Evolutionary conservation across 2,888 invertebrate species (phyloP).

Genomic region (Leptarthrus brevirostris): DNA sequence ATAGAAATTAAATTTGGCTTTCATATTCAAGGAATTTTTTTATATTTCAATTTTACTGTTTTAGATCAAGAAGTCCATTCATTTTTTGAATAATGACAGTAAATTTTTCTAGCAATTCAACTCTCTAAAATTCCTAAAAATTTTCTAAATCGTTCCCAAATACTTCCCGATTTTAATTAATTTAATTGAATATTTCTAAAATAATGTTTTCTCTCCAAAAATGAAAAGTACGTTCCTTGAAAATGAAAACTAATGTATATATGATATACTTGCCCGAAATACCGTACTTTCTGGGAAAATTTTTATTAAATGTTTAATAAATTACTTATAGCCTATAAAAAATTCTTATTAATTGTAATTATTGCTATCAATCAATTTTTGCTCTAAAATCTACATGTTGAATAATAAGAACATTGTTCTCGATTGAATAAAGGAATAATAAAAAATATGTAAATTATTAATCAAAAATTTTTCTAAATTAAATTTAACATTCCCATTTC

Average conservation of each 20-base stretch:
- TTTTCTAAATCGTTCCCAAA: neutral
- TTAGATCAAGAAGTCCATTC: neutral
- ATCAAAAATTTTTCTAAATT: neutral
- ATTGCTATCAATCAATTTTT: constrained; percentile 43
- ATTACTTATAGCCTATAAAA: constrained; percentile 45
- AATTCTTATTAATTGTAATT: constrained; percentile 46
- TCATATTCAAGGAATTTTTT: constrained; percentile 5
- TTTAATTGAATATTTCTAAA: neutral
- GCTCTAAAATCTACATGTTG: constrained; percentile 14
- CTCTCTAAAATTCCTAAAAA: constrained; percentile 29
- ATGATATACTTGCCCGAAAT: neutral
- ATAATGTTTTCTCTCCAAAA: no score
- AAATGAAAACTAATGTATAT: neutral
- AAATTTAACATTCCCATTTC: constrained; percentile 34
- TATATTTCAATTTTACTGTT: constrained; percentile 4
- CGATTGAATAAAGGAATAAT: neutral
- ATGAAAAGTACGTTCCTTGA: neutral
- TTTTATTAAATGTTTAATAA: constrained; percentile 50
- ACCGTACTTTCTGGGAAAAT: constrained; percentile 47
- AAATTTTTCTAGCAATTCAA: constrained; percentile 36
- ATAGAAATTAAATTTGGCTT: constrained; percentile 25
- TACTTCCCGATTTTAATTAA: neutral
- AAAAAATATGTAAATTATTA: constrained; percentile 10
- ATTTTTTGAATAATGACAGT: constrained; percentile 1
- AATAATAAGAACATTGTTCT: constrained; percentile 19